Conservation (phyloP, 2,797 vertebrate genomes). For the Rousettus madagascariensis region DNA sequence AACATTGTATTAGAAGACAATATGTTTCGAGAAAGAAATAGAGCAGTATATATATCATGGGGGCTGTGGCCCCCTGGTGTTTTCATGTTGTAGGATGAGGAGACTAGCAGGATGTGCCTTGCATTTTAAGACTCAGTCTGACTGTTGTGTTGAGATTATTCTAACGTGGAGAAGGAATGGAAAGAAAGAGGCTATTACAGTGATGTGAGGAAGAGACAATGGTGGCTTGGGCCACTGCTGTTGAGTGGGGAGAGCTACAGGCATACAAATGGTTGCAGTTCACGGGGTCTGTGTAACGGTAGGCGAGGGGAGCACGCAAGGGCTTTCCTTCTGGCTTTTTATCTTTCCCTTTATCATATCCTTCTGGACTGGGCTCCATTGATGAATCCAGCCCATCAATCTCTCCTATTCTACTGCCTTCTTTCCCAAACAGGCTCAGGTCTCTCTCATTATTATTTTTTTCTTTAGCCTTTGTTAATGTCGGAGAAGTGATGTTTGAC, state of each 20-base stretch:
- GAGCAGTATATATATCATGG: fast-evolving
- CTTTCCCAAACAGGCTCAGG: background rate
- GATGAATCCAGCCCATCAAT: background rate
- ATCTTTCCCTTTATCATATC: background rate
- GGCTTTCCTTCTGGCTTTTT: background rate
- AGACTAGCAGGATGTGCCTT: background rate
- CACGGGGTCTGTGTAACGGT: fast-evolving
- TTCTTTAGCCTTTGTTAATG: background rate
- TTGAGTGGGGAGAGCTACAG: background rate
- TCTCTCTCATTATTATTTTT: background rate
- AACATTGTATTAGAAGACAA: background rate
- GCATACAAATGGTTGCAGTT: background rate
- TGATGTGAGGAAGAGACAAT: background rate
- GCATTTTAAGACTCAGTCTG: background rate
- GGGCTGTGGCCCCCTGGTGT: background rate
- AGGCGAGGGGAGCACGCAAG: too few relatives aligned
- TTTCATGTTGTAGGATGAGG: background rate
- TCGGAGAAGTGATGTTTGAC: slow-evolving; percentile 21
- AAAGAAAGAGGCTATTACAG: background rate
- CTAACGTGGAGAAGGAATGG: background rate
- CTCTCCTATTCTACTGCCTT: background rate
- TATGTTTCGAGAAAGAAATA: background rate
- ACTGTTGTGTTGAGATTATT: background rate
- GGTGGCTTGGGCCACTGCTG: background rate
- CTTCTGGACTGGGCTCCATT: background rate